These are phyloP conservation scores for Troides aeacus DNA, from an alignment of 2,888 invertebrate genomes.

Conservation along the genomic window DNA sequence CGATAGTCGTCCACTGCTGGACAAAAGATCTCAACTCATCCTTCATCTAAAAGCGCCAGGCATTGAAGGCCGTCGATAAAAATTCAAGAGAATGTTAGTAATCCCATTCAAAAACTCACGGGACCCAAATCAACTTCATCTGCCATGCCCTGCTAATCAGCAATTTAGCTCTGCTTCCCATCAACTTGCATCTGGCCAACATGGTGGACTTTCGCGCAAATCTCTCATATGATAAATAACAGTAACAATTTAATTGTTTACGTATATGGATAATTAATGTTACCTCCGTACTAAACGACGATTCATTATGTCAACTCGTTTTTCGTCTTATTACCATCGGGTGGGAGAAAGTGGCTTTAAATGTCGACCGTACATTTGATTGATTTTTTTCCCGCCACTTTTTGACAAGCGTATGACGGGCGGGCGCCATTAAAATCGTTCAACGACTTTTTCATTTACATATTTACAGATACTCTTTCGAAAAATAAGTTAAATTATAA, in stretches of 20 bases:
- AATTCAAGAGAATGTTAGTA: too few species aligned
- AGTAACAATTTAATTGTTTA: not conserved
- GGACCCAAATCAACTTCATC: too few species aligned
- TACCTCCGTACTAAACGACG: not conserved
- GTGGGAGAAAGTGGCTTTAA: not conserved
- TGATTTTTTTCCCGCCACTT: not conserved
- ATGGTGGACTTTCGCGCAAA: too few species aligned
- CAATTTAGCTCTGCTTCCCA: too few species aligned
- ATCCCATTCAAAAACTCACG: too few species aligned
- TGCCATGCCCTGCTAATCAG: too few species aligned
- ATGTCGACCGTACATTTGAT: not conserved
- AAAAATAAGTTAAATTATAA: not conserved
- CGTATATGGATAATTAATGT: not conserved
- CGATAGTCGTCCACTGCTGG: too few species aligned
- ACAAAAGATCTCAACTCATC: too few species aligned
- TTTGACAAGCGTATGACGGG: slow-evolving; percentile 1
- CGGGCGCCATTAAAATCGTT: slow-evolving; percentile 3
- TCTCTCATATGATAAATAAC: too few species aligned
- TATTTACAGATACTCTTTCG: not conserved
- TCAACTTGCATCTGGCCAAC: too few species aligned
- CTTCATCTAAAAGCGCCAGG: too few species aligned
- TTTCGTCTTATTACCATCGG: not conserved
- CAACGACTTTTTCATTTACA: not conserved
- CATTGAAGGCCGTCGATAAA: too few species aligned
- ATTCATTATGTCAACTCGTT: slow-evolving; percentile 1